Conservation (phyloP, 2,888 invertebrate genomes). For the Synanthedon andrenaeformis region DNA sequence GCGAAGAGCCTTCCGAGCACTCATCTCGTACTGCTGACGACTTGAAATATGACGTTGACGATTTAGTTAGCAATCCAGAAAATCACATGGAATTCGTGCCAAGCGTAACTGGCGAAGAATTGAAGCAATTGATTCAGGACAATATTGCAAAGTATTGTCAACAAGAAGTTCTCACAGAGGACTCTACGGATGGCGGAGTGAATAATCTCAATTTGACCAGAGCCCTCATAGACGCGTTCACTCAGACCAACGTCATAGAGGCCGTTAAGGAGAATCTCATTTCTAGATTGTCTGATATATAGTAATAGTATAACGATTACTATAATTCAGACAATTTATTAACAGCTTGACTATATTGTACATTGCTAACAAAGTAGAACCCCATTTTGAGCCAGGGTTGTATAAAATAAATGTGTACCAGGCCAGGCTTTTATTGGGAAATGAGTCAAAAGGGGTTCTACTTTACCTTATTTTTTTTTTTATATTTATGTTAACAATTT, state of each 20-base stretch:
- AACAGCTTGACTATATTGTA: no score
- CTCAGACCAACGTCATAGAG: slow-evolving; percentile 72
- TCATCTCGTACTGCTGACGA: slow-evolving; percentile 4
- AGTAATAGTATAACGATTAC: background rate
- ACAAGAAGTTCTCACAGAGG: slow-evolving; percentile 26
- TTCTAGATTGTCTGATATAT: slow-evolving; percentile 19
- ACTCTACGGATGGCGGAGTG: slow-evolving; percentile 44
- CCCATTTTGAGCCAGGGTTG: no score
- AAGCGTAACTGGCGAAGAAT: slow-evolving; percentile 27
- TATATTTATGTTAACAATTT: no score
- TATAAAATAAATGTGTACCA: no score
- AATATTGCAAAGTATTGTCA: slow-evolving; percentile 35
- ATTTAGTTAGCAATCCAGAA: slow-evolving; percentile 29
- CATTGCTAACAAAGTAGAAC: no score
- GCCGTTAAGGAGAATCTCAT: slow-evolving; percentile 64
- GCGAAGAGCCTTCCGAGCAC: slow-evolving; percentile 26
- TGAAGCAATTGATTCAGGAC: slow-evolving; percentile 38
- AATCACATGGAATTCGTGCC: slow-evolving; percentile 38
- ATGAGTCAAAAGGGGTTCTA: no score
- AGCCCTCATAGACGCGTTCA: slow-evolving; percentile 74
- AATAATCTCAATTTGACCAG: slow-evolving; percentile 45
- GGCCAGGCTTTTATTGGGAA: no score
- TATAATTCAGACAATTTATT: no score
- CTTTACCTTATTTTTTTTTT: no score
- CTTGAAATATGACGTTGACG: slow-evolving; percentile 34